phyloP scores from a whole-genome alignment of 1,140 invertebrate genomes.

The Aethina tumida region DNA sequence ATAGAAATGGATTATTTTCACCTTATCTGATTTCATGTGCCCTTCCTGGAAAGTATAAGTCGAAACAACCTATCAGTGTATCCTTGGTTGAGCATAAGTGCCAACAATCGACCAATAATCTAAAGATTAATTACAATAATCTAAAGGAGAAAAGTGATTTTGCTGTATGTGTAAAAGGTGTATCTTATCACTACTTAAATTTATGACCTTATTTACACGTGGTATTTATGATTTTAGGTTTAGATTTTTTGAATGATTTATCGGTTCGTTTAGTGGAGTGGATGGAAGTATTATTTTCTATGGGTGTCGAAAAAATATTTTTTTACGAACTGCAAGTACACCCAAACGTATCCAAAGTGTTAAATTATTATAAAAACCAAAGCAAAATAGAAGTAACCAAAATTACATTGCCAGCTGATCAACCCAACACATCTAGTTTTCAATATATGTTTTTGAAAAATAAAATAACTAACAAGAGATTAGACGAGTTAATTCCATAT shows the following conservation, averaged over 20 bases:
- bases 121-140: constrained; percentile 73
- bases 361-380: constrained; percentile 64
- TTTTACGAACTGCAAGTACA: constrained; percentile 86
- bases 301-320: constrained; percentile 87
- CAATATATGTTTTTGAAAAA: constrained; percentile 81
- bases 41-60: constrained; percentile 60
- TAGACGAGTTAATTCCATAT: constrained; percentile 91
- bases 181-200: constrained; percentile 62
- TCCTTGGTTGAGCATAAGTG: constrained; percentile 76
- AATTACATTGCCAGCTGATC: constrained; percentile 77
- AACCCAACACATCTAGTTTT: constrained; percentile 78
- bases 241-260: constrained; percentile 85
- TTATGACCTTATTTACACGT: not conserved
- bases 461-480: constrained; percentile 80
- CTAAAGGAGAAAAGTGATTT: constrained; percentile 65
- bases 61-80: constrained; percentile 63
- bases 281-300: constrained; percentile 75
- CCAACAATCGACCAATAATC: constrained; percentile 75
- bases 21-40: constrained; percentile 83
- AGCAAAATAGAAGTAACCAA: constrained; percentile 74
- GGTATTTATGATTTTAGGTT: constrained; percentile 20
- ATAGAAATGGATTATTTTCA: constrained; percentile 81
- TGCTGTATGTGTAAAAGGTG: constrained; percentile 82
- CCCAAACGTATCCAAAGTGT: constrained; percentile 79
- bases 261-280: constrained; percentile 84